Evolutionary conservation across 30 jellyfish, hydroid and myxozoan genomes (phyloP), one percentile per base, ranked within the genome.

Genomic region (Nemopilema nomurai): DNA sequence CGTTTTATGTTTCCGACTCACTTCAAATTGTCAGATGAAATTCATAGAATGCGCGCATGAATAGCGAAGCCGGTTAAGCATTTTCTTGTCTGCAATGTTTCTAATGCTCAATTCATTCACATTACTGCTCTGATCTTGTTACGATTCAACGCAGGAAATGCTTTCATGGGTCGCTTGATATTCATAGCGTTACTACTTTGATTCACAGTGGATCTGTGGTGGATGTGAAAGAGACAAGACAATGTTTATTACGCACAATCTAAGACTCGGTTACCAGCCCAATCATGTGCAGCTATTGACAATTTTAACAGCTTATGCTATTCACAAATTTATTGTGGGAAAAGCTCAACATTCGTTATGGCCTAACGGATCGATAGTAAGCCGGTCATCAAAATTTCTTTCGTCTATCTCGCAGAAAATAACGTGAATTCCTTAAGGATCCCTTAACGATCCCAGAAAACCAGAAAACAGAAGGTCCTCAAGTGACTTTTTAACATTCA

Each of bases 141-240:
- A 76, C 24, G 74, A 16, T 21, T 53, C 75, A 76, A 21, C 26
- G 57, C 75, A 76, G 86, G 86, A 76, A 76, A 33, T 64, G 75
- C 64, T 13, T 41, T 41, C 57, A 41, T 41, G 13, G 13, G 13
- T 41, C 57, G 13, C 13, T 41, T 41, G 13, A 41, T 41, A 41
- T 41, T 41, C 57, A 41, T 41, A 13, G 6, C 57, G 57, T 41
- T 41, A 41, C 9, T 41, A 41, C 57, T 13, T 41, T 41, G 6
- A 41, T 41, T 41, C 57, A 13, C 57, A 41, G 57, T 41, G 9
- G 57, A 41, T 41, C 57, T 41, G 57, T 41, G 9, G 13, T 41
- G 57, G 6, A 6, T 41, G 57, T 3, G 57, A 41, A 41, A 41
- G 9, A 41, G 57, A 41, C 13, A 41, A 41, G 13, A 41, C 57